These are phyloP conservation scores for Neuroterus valhalla DNA, from an alignment of 1,140 invertebrate species.

Conservation along the genomic window DNA sequence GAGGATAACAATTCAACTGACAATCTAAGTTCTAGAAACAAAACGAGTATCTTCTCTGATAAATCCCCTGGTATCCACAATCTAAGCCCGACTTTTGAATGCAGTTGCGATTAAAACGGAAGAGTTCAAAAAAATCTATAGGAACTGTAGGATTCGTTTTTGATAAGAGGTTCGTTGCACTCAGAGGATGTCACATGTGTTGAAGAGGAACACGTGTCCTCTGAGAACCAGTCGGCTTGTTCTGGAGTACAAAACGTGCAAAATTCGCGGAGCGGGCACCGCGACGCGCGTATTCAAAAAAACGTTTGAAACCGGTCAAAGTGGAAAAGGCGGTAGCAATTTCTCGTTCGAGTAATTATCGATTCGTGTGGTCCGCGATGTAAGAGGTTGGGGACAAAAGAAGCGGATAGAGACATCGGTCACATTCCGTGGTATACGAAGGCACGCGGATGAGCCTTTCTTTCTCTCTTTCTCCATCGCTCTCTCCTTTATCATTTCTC, in stretches of 20 bases:
- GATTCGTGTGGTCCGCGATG: constrained; percentile 72
- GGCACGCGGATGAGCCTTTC: constrained; percentile 64
- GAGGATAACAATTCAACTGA: too few species aligned
- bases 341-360: constrained; percentile 73
- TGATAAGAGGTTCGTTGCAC: constrained; percentile 35
- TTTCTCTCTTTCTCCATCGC: constrained; percentile 50
- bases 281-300: constrained; percentile 57
- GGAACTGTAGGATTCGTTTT: neutral
- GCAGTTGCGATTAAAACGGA: neutral
- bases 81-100: too few species aligned
- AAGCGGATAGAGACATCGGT: constrained; percentile 75
- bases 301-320: constrained; percentile 63
- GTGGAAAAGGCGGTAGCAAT: constrained; percentile 70
- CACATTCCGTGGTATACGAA: constrained; percentile 70
- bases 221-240: constrained; percentile 56
- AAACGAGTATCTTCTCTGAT: too few species aligned
- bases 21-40: too few species aligned
- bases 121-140: constrained; percentile 1
- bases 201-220: constrained; percentile 32
- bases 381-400: constrained; percentile 61
- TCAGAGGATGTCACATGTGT: constrained; percentile 16
- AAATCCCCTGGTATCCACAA: too few species aligned
- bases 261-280: constrained; percentile 61
- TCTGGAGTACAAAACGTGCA: constrained; percentile 59
- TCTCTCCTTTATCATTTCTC: constrained; percentile 54